A percentile compares a stretch with the other conserved stretches of the same genome.
Evolutionary conservation across 2,888 invertebrate genomes (phyloP).

Genomic region (Eupeodes luniger): DNA sequence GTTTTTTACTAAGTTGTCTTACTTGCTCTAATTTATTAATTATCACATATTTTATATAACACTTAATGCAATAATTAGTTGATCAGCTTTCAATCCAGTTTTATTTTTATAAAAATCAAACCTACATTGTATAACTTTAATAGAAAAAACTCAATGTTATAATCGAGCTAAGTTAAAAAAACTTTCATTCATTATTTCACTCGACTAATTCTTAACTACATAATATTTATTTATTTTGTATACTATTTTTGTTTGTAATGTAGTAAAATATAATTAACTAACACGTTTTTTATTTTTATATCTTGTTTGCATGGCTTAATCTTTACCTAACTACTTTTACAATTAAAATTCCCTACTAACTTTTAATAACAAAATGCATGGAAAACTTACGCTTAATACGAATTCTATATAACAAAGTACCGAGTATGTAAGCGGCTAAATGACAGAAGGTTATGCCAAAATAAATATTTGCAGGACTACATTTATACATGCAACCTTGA

Average conservation of each 20-base stretch:
- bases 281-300: constrained; percentile 46
- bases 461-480: constrained; percentile 78
- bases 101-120: too few species aligned
- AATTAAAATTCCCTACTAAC: constrained; percentile 45
- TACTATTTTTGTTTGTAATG: not conserved
- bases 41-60: too few species aligned
- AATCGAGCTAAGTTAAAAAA: too few species aligned
- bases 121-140: too few species aligned
- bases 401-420: constrained; percentile 38
- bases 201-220: too few species aligned
- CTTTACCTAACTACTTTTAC: constrained; percentile 44
- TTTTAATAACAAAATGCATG: constrained; percentile 47
- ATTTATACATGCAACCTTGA: constrained; percentile 76
- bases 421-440: constrained; percentile 53
- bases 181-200: too few species aligned
- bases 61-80: too few species aligned
- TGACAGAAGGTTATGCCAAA: constrained; percentile 76
- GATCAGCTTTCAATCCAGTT: too few species aligned
- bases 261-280: constrained; percentile 8
- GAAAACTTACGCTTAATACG: not conserved
- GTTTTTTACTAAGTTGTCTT: too few species aligned
- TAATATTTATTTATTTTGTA: not conserved
- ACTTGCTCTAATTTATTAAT: too few species aligned
- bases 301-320: constrained; percentile 44
- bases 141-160: too few species aligned